Evolutionary conservation across 2,797 vertebrate genomes (phyloP).

Genomic region (Crotalus adamanteus): DNA sequence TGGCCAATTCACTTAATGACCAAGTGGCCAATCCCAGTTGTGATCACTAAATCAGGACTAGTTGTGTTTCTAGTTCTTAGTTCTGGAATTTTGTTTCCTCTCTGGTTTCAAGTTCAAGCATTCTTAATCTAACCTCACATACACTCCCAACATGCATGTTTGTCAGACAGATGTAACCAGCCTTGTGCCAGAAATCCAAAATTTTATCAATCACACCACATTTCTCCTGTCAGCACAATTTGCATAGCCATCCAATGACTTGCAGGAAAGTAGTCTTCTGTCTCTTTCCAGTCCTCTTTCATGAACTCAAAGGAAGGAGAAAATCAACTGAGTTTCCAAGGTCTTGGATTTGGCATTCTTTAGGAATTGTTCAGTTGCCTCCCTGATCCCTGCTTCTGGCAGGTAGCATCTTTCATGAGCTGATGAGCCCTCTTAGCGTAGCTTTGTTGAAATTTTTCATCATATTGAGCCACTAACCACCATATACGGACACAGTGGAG

Average conservation of each 20-base stretch:
- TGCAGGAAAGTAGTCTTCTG: background rate
- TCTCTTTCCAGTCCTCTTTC: background rate
- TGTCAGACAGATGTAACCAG: background rate
- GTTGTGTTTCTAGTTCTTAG: background rate
- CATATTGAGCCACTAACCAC: background rate
- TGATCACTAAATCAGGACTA: background rate
- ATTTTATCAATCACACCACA: background rate
- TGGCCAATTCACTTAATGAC: background rate
- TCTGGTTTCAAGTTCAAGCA: background rate
- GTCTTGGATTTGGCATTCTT: background rate
- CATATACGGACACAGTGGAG: background rate
- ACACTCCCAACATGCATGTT: background rate
- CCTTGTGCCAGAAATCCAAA: background rate
- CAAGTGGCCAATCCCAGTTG: background rate
- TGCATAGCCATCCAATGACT: background rate
- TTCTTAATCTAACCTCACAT: background rate
- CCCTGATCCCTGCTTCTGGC: background rate
- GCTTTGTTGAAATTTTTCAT: background rate
- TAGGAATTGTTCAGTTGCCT: background rate
- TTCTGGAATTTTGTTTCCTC: background rate
- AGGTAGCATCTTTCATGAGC: background rate
- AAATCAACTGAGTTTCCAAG: background rate
- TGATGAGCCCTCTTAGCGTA: background rate
- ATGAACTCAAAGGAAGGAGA: background rate
- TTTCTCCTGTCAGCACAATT: background rate